Percentiles rank a stretch among this genome's conserved stretches.
Evolutionary conservation across 2,888 invertebrate genomes (phyloP).

Genomic region (Notocelia uddmanniana): DNA sequence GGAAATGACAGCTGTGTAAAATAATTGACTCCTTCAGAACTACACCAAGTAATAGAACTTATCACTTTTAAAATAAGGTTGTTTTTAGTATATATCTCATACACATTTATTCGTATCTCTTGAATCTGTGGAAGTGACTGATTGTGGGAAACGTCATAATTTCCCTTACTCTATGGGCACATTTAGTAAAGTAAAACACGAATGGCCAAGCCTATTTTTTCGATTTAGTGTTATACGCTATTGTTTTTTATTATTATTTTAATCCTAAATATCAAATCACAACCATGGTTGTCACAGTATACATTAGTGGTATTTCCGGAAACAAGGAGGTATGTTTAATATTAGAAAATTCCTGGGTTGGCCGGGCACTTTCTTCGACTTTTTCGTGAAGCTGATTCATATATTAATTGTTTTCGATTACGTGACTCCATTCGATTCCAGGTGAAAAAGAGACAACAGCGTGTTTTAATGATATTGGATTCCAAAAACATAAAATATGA

Average conservation of each 20-base stretch:
- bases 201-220: conserved; percentile 84
- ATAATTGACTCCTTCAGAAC: background rate
- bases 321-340: conserved; percentile 94
- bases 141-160: conserved; percentile 44
- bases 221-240: conserved; percentile 66
- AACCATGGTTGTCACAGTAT: conserved; percentile 95
- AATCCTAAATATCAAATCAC: conserved; percentile 60
- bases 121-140: conserved; percentile 43
- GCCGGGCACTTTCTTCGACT: conserved; percentile 71
- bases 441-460: conserved; percentile 98
- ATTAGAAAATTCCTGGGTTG: conserved; percentile 74
- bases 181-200: conserved; percentile 60
- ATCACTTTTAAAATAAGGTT: background rate
- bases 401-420: conserved; percentile 72
- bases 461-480: conserved; percentile 96
- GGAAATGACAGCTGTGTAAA: conserved; percentile 34
- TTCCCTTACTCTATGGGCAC: conserved; percentile 44
- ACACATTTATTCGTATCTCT: background rate
- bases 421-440: conserved; percentile 79
- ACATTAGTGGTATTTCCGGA: conserved; percentile 96
- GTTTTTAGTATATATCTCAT: background rate
- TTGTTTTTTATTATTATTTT: conserved; percentile 65
- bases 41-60: conserved; percentile 1
- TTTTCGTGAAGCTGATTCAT: conserved; percentile 75
- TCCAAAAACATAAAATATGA: conserved; percentile 96